Percentiles rank a stretch among this genome's conserved stretches.
Conservation (phyloP, 2,113 vertebrate genomes). For the Chelonoidis abingdonii region DNA sequence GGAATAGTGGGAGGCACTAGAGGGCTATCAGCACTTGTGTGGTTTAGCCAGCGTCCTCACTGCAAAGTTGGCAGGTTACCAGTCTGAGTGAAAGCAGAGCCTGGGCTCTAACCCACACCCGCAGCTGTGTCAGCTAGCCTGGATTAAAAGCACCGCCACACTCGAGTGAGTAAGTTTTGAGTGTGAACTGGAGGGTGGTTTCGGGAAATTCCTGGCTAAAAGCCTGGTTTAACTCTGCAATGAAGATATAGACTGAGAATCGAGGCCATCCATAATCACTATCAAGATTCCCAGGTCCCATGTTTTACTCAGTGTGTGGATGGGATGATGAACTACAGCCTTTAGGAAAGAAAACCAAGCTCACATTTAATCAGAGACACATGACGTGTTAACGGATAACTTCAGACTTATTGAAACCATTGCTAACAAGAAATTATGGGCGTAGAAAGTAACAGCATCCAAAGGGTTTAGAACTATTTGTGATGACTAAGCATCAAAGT, state of each 20-base stretch:
- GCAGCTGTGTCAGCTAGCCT: not conserved
- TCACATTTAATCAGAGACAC: conserved; percentile 42
- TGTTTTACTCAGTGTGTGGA: not conserved
- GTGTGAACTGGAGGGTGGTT: rapidly evolving
- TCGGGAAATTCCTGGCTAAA: not conserved
- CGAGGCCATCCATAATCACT: not conserved
- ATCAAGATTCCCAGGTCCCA: not conserved
- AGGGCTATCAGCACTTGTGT: rapidly evolving
- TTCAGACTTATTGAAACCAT: conserved; percentile 65
- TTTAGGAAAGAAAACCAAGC: conserved; percentile 24
- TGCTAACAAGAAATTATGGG: conserved; percentile 24
- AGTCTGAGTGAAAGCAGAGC: not conserved
- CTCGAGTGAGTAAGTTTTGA: not conserved
- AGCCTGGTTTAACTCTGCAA: not conserved
- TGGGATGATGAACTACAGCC: conserved; percentile 8
- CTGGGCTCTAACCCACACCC: rapidly evolving
- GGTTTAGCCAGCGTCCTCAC: not conserved
- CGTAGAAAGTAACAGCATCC: conserved; percentile 24
- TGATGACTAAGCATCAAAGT: conserved; percentile 34
- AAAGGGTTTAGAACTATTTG: conserved; percentile 32
- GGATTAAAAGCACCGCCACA: not conserved
- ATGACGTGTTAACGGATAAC: conserved; percentile 39
- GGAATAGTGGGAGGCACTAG: rapidly evolving
- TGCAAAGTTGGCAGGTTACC: rapidly evolving
- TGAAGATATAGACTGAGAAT: not conserved